Evolutionary conservation across 1,140 invertebrate genomes (phyloP).

Genomic region (Thrips palmi): DNA sequence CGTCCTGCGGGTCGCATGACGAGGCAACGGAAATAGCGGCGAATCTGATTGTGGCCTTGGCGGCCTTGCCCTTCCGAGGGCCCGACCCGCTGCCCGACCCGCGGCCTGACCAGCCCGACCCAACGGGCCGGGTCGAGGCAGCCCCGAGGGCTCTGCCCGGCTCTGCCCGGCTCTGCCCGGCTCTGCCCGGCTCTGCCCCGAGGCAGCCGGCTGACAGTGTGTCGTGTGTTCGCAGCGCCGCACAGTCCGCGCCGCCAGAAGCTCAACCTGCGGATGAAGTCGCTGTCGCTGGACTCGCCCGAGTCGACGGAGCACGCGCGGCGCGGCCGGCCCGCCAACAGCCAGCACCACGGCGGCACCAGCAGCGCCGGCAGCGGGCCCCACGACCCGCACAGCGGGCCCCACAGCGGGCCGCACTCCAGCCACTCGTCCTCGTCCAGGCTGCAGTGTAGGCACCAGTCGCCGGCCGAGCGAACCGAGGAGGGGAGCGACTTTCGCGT

Average conservation of each 20-base stretch:
- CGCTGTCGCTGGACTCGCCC: slow-evolving; percentile 85
- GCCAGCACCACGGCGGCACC: slow-evolving; percentile 30
- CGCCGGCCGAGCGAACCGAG: no score
- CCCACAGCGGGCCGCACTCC: slow-evolving; percentile 15
- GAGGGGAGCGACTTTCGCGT: not conserved
- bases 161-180: no score
- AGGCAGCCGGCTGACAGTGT: not conserved
- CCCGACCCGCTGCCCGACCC: no score
- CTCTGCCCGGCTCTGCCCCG: no score
- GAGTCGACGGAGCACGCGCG: slow-evolving; percentile 76
- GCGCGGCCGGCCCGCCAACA: slow-evolving; percentile 39
- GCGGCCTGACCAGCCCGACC: no score
- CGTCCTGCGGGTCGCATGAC: no score
- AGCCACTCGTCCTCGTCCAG: slow-evolving; percentile 27
- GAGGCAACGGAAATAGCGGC: no score
- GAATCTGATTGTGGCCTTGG: no score
- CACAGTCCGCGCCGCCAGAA: slow-evolving; percentile 89
- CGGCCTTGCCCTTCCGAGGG: no score
- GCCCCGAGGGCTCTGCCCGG: no score
- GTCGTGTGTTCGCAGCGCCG: slow-evolving; percentile 46
- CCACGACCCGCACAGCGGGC: slow-evolving; percentile 14
- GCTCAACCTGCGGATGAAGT: slow-evolving; percentile 93
- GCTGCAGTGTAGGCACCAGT: slow-evolving; percentile 24
- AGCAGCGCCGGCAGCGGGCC: slow-evolving; percentile 32
- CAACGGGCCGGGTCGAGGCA: no score